Evolutionary conservation across 2,797 vertebrate species (phyloP).

Genomic region (Manis pentadactyla): DNA sequence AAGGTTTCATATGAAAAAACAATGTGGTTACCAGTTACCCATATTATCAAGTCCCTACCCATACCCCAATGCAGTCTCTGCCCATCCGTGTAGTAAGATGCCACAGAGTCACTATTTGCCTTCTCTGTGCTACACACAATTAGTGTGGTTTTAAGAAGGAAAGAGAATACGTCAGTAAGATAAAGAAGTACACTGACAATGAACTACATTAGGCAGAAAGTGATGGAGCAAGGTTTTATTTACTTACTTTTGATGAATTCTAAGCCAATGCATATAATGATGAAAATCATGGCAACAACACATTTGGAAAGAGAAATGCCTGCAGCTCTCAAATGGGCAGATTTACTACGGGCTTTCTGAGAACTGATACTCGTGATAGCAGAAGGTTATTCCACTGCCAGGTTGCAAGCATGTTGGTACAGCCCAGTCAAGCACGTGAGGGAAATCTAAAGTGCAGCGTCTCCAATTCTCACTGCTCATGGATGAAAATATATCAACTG

Average conservation of each 20-base stretch:
- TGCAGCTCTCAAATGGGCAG: not conserved
- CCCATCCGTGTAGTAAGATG: too few relatives aligned
- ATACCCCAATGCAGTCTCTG: too few relatives aligned
- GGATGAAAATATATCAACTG: not conserved
- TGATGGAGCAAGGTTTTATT: not conserved
- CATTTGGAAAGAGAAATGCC: not conserved
- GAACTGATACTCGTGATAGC: not conserved
- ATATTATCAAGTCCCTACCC: too few relatives aligned
- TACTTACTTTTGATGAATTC: not conserved
- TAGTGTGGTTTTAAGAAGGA: not conserved
- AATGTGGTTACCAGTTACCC: too few relatives aligned
- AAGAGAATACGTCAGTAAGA: not conserved
- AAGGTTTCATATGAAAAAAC: too few relatives aligned
- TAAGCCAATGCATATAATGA: not conserved
- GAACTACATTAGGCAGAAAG: not conserved
- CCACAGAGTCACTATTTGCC: too few relatives aligned
- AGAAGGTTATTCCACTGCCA: not conserved
- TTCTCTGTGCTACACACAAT: not conserved
- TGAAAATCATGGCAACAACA: not conserved
- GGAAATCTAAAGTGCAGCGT: not conserved
- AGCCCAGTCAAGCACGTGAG: not conserved
- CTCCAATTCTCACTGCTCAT: not conserved
- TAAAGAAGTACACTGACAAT: too few relatives aligned
- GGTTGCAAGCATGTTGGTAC: not conserved
- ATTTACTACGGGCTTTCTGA: not conserved